These are phyloP conservation scores for Drosophila carrolli DNA, from an alignment of 1,140 invertebrate genomes.

Conservation along the genomic window DNA sequence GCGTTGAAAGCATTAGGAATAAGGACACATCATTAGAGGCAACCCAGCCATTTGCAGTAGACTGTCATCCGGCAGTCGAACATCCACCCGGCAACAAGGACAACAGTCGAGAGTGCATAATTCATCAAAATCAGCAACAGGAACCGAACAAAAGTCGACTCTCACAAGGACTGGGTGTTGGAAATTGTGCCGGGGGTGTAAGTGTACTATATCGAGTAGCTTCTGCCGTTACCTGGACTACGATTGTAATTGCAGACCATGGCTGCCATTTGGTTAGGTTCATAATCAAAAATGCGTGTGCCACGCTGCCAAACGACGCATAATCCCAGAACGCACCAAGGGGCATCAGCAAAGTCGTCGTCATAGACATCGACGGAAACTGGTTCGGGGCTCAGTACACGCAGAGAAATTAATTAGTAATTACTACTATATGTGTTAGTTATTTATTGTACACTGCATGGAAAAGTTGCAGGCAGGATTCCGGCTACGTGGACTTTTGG, in stretches of 20 bases:
- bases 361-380: conserved; percentile 15
- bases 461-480: too few species aligned
- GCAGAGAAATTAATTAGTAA: background rate
- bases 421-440: background rate
- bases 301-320: conserved; percentile 40
- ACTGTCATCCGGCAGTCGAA: conserved; percentile 34
- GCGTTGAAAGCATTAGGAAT: conserved; percentile 74
- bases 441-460: too few species aligned
- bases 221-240: conserved; percentile 40
- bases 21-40: conserved; percentile 76
- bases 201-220: conserved; percentile 33
- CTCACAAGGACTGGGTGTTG: conserved; percentile 26
- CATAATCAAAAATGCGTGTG: conserved; percentile 77
- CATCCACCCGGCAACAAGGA: conserved; percentile 30
- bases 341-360: conserved; percentile 34
- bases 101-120: conserved; percentile 58
- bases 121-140: conserved; percentile 80
- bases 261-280: conserved; percentile 32
- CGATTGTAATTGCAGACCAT: conserved; percentile 62
- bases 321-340: conserved; percentile 63
- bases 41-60: conserved; percentile 49
- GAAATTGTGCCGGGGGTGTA: conserved; percentile 14
- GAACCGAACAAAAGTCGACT: conserved; percentile 67
- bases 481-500: too few species aligned
- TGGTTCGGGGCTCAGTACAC: conserved; percentile 7